Evolutionary conservation across 2,888 invertebrate genomes (phyloP).

Genomic region (Altica lythri): DNA sequence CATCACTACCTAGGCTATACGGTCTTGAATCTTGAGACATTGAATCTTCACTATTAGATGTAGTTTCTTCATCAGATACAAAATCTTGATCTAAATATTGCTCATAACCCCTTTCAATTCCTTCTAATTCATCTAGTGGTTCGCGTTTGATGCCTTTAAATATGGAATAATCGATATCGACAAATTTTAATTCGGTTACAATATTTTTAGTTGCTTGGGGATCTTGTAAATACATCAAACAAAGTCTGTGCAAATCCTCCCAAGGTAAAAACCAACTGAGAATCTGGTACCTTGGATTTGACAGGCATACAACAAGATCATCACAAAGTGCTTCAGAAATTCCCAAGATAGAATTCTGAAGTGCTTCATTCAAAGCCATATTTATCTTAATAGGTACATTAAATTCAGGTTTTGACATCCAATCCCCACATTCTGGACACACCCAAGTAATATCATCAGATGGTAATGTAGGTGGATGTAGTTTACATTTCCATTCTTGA

Average conservation of each 20-base stretch:
- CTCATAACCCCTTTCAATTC: slow-evolving; percentile 51
- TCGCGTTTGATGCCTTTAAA: slow-evolving; percentile 63
- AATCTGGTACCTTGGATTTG: slow-evolving; percentile 72
- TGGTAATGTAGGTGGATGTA: slow-evolving; percentile 51
- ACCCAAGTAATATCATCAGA: slow-evolving; percentile 51
- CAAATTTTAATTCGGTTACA: slow-evolving; percentile 73
- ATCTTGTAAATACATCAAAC: slow-evolving; percentile 62
- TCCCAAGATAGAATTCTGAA: slow-evolving; percentile 66
- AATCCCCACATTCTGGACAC: slow-evolving; percentile 53
- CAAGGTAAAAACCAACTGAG: slow-evolving; percentile 72
- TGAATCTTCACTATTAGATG: slow-evolving; percentile 56
- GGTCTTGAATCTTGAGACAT: slow-evolving; percentile 59
- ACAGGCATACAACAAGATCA: slow-evolving; percentile 72
- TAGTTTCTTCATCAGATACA: slow-evolving; percentile 45
- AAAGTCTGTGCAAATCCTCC: slow-evolving; percentile 62
- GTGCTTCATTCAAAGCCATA: slow-evolving; percentile 56
- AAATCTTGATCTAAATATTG: slow-evolving; percentile 48
- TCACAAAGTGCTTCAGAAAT: slow-evolving; percentile 69
- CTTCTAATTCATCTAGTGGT: slow-evolving; percentile 56
- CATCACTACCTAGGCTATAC: slow-evolving; percentile 59
- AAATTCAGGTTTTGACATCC: slow-evolving; percentile 52
- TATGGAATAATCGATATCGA: slow-evolving; percentile 72
- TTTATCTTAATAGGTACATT: slow-evolving; percentile 50
- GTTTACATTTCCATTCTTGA: slow-evolving; percentile 54
- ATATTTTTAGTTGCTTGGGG: slow-evolving; percentile 67